Conservation (phyloP, 2,113 vertebrate genomes). For the Pelobates fuscus region DNA sequence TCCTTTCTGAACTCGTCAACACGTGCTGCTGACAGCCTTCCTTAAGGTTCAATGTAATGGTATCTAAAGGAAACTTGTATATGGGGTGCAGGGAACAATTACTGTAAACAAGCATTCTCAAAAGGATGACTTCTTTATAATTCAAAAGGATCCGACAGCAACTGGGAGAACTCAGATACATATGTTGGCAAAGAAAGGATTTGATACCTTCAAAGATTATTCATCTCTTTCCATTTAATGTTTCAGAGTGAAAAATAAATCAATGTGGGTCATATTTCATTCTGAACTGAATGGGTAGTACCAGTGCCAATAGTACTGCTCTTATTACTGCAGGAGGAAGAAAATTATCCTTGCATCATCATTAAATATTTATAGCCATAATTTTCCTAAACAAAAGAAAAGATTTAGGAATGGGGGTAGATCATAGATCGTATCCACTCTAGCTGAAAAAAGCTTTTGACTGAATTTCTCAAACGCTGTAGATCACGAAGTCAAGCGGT, state of each 20-base stretch:
- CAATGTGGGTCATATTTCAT: slow-evolving; percentile 34
- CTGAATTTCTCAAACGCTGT: too few relatives aligned
- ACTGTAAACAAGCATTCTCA: neutral
- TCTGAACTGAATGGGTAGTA: neutral
- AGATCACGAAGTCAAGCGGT: too few relatives aligned
- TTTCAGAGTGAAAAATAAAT: slow-evolving; percentile 16
- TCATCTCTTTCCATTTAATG: neutral
- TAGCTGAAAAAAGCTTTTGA: too few relatives aligned
- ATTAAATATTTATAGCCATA: slow-evolving; percentile 45
- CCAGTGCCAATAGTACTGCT: slow-evolving; percentile 30
- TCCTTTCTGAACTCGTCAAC: too few relatives aligned
- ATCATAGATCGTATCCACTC: too few relatives aligned
- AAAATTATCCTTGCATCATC: slow-evolving; percentile 9
- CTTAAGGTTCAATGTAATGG: too few relatives aligned
- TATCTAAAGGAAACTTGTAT: neutral
- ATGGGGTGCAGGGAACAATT: neutral
- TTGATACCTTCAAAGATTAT: neutral
- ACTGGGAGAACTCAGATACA: neutral
- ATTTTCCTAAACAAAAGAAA: slow-evolving; percentile 15
- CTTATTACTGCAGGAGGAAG: slow-evolving; percentile 31
- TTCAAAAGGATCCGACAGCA: neutral
- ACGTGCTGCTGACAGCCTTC: too few relatives aligned
- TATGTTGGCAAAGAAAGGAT: neutral
- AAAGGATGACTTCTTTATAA: neutral
- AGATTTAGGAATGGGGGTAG: too few relatives aligned